Conservation (phyloP, 1,140 invertebrate genomes). For the Drosophila leontia region DNA sequence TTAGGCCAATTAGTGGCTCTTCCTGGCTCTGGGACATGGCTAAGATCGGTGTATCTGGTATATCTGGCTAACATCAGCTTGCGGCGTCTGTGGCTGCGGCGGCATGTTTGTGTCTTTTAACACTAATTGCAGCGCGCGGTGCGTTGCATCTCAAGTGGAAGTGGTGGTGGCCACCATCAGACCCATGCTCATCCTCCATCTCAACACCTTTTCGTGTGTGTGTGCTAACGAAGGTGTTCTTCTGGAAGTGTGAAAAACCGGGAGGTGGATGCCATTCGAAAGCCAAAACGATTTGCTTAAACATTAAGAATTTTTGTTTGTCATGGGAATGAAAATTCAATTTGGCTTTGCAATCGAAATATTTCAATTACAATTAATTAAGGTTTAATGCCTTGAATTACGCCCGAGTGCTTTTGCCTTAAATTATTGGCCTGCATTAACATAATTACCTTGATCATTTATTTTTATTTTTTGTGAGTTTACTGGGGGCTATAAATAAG, state of each 20-base stretch:
- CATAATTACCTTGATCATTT: slow-evolving; percentile 48
- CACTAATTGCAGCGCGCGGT: slow-evolving; percentile 70
- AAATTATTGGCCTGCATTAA: slow-evolving; percentile 41
- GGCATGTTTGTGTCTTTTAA: slow-evolving; percentile 76
- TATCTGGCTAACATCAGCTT: slow-evolving; percentile 50
- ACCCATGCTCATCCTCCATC: not conserved
- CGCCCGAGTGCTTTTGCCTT: slow-evolving; percentile 24
- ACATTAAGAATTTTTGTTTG: slow-evolving; percentile 25
- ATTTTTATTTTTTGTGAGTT: slow-evolving; percentile 25
- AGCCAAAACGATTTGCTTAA: slow-evolving; percentile 49
- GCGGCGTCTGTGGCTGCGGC: slow-evolving; percentile 33
- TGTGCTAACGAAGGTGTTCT: slow-evolving; percentile 13
- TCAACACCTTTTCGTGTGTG: slow-evolving; percentile 12
- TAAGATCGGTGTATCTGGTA: slow-evolving; percentile 20
- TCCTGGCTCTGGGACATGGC: slow-evolving; percentile 46
- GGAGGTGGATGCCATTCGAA: slow-evolving; percentile 11
- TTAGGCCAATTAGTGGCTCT: slow-evolving; percentile 79
- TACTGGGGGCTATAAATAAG: slow-evolving; percentile 11
- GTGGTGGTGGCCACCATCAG: slow-evolving; percentile 13
- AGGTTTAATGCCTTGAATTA: slow-evolving; percentile 22
- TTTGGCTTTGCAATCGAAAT: slow-evolving; percentile 26
- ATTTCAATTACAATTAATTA: slow-evolving; percentile 53
- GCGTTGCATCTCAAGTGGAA: slow-evolving; percentile 63
- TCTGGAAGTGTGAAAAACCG: slow-evolving; percentile 33
- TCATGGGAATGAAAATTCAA: slow-evolving; percentile 31